Evolutionary conservation across 2,797 vertebrate species (phyloP), one percentile per base, ranked within the genome.

Genomic region (Sebastes minor): DNA sequence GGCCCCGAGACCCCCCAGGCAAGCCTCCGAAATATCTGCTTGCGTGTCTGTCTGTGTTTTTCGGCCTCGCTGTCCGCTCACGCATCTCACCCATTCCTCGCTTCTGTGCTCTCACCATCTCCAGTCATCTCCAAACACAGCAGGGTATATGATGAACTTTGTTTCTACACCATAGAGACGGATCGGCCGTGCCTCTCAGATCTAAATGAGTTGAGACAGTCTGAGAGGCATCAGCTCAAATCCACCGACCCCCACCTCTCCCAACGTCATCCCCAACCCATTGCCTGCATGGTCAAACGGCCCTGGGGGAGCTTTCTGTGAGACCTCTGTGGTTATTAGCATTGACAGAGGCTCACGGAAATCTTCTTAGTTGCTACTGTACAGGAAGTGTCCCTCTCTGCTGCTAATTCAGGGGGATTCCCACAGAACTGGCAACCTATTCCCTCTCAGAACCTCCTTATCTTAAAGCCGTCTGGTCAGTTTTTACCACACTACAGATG

Each of bases 321-420:
- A 86, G 88, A 91, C 85, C 74, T 78, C 68, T 85, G 77, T 76
- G 83, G 88, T 94, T 94, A 94, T 93, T 94, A 92, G 83, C 82
- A 80, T 87, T 89, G 93, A 94, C 93, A 93, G 84, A 81, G 61
- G 82, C 83, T 91, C 88, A 89, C 14, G 49, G 89, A 92, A 90
- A 94, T 92, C 86, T 86, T 73, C 87, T 92, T 93, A 87, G 81
- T 87, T 88, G 82, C 80, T 74, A 73, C 70, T 85, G 81, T 88
- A 90, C 85, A 91, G 86, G 84, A 91, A 88, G 80, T 73, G 76
- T 83, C 74, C 80, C 55, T 73, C 78, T 76, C 33, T 74, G 53
- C 65, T 72, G 78, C 72, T 87, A 80, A 90, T 85, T 90, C 79
- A 78, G 52, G 76, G 77, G 76, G 66, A 74, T 89, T 83, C 80